Conservation (phyloP, 2,797 vertebrate genomes). For the Craterocephalus amniculus region DNA sequence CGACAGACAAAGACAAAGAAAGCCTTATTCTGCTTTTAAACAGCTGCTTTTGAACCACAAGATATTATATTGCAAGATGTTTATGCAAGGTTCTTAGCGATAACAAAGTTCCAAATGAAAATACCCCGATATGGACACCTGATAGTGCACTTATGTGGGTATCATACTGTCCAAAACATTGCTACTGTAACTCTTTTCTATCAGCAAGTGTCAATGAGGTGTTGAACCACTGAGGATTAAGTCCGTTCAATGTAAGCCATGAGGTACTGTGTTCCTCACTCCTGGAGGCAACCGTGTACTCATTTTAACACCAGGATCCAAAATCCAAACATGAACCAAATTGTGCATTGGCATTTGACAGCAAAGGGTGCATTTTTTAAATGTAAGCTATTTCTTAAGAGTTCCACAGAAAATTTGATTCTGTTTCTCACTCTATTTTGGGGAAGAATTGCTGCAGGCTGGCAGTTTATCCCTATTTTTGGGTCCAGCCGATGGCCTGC, state of each 20-base stretch:
- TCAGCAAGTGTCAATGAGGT: constrained; percentile 34
- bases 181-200: constrained; percentile 32
- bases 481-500: constrained; percentile 89
- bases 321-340: no score
- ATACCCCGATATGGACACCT: constrained; percentile 27
- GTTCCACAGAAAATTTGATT: constrained; percentile 31
- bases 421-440: constrained; percentile 70
- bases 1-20: constrained; percentile 12
- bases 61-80: background rate
- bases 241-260: constrained; percentile 36
- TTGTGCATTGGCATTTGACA: constrained; percentile 16
- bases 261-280: constrained; percentile 28
- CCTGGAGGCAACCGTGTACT: constrained; percentile 33
- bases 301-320: constrained; percentile 25
- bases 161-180: background rate
- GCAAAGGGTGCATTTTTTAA: constrained; percentile 22
- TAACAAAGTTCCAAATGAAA: constrained; percentile 27
- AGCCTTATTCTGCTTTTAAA: background rate
- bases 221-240: constrained; percentile 59
- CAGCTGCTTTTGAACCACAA: constrained; percentile 12
- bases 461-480: constrained; percentile 92
- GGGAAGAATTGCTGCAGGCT: constrained; percentile 90
- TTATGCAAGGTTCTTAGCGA: background rate
- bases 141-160: constrained; percentile 9
- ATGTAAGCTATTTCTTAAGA: constrained; percentile 1